Evolutionary conservation across 2,797 vertebrate species (phyloP).

Genomic region (Taenioides sp.): DNA sequence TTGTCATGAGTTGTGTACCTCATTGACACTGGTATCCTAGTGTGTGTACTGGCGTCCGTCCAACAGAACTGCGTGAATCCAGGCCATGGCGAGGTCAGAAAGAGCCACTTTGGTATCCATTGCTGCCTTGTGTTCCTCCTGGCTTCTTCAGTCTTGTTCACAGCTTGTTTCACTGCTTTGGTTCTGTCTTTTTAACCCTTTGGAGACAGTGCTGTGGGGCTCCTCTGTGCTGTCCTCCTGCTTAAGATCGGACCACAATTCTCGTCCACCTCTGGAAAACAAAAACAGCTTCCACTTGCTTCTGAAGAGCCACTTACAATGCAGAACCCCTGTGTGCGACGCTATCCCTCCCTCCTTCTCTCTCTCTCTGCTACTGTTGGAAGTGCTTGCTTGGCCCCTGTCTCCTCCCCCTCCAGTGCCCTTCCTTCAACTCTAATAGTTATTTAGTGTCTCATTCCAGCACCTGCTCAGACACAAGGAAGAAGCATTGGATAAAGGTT

Average conservation of each 20-base stretch:
- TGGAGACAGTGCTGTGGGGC: slow-evolving; percentile 24
- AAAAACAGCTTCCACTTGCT: slow-evolving; percentile 65
- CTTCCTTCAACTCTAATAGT: slow-evolving; percentile 68
- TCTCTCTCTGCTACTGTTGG: slow-evolving; percentile 61
- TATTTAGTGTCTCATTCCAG: slow-evolving; percentile 78
- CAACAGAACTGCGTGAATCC: slow-evolving; percentile 72
- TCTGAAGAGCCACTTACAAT: slow-evolving; percentile 71
- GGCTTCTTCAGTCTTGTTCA: slow-evolving; percentile 50
- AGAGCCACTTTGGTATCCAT: slow-evolving; percentile 74
- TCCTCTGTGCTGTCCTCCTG: slow-evolving; percentile 20
- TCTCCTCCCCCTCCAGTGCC: slow-evolving; percentile 60
- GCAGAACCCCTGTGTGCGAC: slow-evolving; percentile 68
- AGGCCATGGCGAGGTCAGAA: slow-evolving; percentile 68
- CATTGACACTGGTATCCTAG: slow-evolving; percentile 63
- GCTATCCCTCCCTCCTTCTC: slow-evolving; percentile 45
- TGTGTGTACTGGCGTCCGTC: slow-evolving; percentile 64
- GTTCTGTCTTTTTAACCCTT: slow-evolving; percentile 12
- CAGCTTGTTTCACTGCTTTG: slow-evolving; percentile 26
- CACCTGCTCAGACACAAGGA: slow-evolving; percentile 69
- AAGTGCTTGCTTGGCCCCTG: slow-evolving; percentile 59
- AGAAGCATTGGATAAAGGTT: slow-evolving; percentile 13
- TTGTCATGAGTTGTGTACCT: slow-evolving; percentile 66
- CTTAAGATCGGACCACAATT: slow-evolving; percentile 12
- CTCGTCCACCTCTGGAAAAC: slow-evolving; percentile 32
- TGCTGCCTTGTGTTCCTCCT: slow-evolving; percentile 77